These are phyloP conservation scores for Mormyrus proboscirostris DNA, from an alignment of 2,797 vertebrate genomes.

Conservation along the genomic window DNA sequence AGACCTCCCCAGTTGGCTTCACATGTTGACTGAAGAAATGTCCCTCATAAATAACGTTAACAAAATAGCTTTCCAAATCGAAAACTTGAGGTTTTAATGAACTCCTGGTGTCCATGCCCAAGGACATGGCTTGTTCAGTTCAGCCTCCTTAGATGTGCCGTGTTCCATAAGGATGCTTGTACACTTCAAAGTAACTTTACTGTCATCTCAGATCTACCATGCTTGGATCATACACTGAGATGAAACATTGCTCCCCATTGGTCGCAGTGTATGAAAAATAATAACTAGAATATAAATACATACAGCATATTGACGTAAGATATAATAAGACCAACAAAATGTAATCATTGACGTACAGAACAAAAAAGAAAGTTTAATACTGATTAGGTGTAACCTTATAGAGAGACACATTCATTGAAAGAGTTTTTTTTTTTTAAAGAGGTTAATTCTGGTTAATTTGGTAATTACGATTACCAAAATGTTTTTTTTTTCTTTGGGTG, in stretches of 20 bases:
- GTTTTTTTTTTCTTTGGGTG: background rate
- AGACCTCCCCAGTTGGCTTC: background rate
- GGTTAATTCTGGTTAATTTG: background rate
- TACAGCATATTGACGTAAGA: background rate
- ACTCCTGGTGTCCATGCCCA: background rate
- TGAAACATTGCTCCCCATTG: background rate
- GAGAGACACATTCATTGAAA: background rate
- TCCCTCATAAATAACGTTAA: background rate
- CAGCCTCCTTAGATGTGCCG: background rate
- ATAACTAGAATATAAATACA: background rate
- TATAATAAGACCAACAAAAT: background rate
- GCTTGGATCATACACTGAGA: background rate
- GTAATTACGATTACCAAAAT: background rate
- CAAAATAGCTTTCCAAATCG: background rate
- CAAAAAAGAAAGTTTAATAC: background rate
- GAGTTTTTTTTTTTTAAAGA: background rate
- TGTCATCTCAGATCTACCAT: background rate
- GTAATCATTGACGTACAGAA: background rate
- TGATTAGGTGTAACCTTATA: background rate
- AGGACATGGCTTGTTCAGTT: background rate
- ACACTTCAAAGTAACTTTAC: background rate
- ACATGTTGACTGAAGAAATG: background rate
- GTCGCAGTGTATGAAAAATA: background rate
- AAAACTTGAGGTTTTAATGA: background rate
- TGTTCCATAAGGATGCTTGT: background rate